phyloP scores from a whole-genome alignment of 2,113 vertebrate genomes.

The Bubo blakistoni region DNA sequence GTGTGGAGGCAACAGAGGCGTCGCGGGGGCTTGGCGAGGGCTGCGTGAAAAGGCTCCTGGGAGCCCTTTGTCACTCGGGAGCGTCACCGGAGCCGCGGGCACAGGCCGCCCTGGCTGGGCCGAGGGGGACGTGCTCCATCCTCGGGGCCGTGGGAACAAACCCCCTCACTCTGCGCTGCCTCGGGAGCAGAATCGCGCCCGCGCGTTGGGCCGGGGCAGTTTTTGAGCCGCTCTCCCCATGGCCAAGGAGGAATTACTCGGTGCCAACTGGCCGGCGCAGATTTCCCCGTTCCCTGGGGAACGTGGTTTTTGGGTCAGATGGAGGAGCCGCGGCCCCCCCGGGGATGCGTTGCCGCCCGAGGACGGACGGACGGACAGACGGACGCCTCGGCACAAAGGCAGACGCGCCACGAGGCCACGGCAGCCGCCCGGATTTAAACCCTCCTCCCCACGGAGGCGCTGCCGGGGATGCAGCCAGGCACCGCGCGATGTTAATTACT shows the following conservation, averaged over 20 bases:
- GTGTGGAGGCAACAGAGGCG: background rate
- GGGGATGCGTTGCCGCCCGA: no score
- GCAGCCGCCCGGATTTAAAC: background rate
- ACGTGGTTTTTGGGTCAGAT: background rate
- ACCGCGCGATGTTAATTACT: background rate
- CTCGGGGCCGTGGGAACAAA: background rate
- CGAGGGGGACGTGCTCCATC: background rate
- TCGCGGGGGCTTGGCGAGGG: background rate
- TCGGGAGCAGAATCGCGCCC: background rate
- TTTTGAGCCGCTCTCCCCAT: background rate
- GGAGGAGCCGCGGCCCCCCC: background rate
- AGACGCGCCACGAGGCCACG: background rate
- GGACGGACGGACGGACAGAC: no score
- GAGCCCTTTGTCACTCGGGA: background rate
- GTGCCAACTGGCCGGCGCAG: background rate
- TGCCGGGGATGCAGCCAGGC: background rate
- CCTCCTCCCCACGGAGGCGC: background rate
- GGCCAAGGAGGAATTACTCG: background rate
- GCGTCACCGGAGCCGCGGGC: background rate
- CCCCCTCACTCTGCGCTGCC: background rate
- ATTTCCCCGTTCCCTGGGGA: background rate
- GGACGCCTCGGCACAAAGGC: background rate
- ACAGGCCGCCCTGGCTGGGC: background rate
- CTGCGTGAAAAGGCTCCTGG: background rate
- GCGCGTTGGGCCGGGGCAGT: background rate